Conservation (phyloP, 2,113 vertebrate genomes). For the Pluvialis apricaria region DNA sequence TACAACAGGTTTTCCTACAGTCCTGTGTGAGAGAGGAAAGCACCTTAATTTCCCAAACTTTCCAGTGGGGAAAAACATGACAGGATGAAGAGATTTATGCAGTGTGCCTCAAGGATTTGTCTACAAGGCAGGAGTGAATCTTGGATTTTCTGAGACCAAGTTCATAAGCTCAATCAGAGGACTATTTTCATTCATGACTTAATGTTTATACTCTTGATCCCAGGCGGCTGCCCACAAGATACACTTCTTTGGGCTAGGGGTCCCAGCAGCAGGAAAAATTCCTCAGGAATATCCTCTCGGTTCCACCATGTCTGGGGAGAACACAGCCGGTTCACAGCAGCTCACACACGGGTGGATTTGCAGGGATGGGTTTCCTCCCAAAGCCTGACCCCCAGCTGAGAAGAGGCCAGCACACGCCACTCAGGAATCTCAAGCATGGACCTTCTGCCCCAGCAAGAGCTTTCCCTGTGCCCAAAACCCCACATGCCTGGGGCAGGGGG, state of each 20-base stretch:
- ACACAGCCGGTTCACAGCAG: accelerated
- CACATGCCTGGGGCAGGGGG: accelerated
- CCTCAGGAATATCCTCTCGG: neutral
- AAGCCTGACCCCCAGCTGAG: neutral
- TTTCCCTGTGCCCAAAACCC: neutral
- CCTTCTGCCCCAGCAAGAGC: neutral
- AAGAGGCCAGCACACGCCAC: neutral
- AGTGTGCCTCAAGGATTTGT: neutral
- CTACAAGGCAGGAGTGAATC: neutral
- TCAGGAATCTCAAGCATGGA: neutral
- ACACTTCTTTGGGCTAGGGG: neutral
- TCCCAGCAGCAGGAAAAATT: neutral
- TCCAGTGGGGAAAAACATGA: neutral
- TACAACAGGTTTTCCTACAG: neutral
- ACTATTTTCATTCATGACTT: neutral
- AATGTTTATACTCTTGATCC: neutral
- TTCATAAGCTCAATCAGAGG: neutral
- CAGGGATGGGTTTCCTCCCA: neutral
- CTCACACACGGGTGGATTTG: neutral
- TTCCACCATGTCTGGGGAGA: neutral
- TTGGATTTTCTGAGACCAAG: neutral
- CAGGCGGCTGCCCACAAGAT: neutral
- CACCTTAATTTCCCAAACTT: neutral
- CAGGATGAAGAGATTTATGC: neutral
- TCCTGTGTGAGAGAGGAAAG: neutral